Evolutionary conservation across 2,888 invertebrate species (phyloP), one percentile per base, ranked within the genome.

Genomic region (Oligia latruncula): DNA sequence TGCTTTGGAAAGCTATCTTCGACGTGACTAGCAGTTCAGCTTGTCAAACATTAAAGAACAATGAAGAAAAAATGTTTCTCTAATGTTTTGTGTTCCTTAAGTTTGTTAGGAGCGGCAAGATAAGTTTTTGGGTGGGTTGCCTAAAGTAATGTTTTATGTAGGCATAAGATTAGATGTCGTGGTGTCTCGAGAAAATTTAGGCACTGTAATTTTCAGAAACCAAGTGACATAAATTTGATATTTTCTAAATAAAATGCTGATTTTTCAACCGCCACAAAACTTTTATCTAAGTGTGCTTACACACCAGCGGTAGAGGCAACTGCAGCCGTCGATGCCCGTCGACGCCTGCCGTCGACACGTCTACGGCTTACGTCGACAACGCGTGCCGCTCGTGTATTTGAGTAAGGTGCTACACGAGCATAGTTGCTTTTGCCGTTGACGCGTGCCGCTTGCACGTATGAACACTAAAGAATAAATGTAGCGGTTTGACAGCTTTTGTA

Each of bases 1-100:
- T 83, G 78, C 83, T 71, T 64, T 70, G 68, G 55, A 20, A 77
- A 70, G 79, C 78, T 72, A 84, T 85, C 82, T 80, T 35, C 29
- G 58, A 20, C 76, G 70, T 88, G 88, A 87, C 87, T 74, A n/a
- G 88, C 89, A 72, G 78, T 86, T 88, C 52, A 15, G 60, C 78
- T 73, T 76, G 78, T 81, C 83, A 88, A 88, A 82, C 84, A 83
- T 65, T 64, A 23, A 35, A 72, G 74, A 85, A 85, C 83, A 85
- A 87, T 80, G 58, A 43, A 67, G 75, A 78, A 88, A 85, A 82
- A 78, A 80, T 80, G 71, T 76, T 82, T 67, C 29, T 58, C 15
- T 49, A 64, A 72, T 62, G 77, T 77, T 73, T 74, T 73, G 70
- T 71, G 40, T 64, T 74, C 64, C 64, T 74, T 70, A 4, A 68